Percentiles rank a stretch among this genome's conserved stretches.
Evolutionary conservation across 2,888 invertebrate genomes (phyloP).

Genomic region (Prosapia bicincta): DNA sequence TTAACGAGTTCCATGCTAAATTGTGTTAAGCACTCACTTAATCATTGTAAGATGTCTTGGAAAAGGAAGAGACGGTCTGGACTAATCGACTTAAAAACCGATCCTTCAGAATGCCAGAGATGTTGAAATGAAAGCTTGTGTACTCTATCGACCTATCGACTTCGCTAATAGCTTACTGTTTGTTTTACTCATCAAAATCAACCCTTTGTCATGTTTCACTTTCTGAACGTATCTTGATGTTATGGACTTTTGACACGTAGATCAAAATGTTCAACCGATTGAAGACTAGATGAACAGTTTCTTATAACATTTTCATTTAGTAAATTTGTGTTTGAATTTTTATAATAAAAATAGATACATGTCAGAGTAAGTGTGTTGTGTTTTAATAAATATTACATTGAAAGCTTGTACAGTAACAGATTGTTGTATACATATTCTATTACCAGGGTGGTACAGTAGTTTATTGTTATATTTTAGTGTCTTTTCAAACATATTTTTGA

Average conservation of each 20-base stretch:
- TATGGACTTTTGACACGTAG: neutral
- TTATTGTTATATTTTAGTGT: too few relatives aligned
- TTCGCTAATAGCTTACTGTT: neutral
- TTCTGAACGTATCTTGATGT: neutral
- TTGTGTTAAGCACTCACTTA: neutral
- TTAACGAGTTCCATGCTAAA: neutral
- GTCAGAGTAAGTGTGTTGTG: too few relatives aligned
- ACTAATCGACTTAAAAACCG: neutral
- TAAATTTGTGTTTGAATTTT: too few relatives aligned
- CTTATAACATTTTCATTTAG: too few relatives aligned
- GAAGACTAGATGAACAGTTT: too few relatives aligned
- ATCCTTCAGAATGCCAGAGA: neutral
- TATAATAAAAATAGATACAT: too few relatives aligned
- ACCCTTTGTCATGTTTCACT: neutral
- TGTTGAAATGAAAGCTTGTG: neutral
- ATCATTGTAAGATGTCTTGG: neutral
- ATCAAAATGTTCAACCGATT: neutral
- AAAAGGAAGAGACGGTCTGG: neutral
- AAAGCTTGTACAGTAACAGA: too few relatives aligned
- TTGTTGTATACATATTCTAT: too few relatives aligned
- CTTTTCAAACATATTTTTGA: too few relatives aligned
- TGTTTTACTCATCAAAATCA: neutral
- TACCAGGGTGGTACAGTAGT: too few relatives aligned
- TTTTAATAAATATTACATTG: too few relatives aligned
- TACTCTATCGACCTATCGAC: neutral